phyloP scores from a whole-genome alignment of 1,140 invertebrate genomes.

The Scaptomyza montana region DNA sequence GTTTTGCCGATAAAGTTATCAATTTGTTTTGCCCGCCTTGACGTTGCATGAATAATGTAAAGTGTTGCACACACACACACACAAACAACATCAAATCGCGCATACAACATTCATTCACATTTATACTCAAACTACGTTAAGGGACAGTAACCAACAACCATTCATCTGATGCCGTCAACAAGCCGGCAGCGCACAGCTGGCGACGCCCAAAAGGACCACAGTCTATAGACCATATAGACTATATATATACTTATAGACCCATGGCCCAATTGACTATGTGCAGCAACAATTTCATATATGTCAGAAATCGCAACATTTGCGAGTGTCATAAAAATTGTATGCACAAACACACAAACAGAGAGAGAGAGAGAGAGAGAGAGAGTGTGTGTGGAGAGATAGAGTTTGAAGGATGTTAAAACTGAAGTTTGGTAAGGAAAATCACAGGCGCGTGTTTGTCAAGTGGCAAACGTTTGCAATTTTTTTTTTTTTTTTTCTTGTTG shows the following conservation, averaged over 20 bases:
- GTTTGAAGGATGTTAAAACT: neutral
- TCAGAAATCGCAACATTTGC: slow-evolving; percentile 76
- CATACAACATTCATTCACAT: slow-evolving; percentile 23
- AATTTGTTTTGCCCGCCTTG: slow-evolving; percentile 78
- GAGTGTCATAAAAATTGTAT: slow-evolving; percentile 83
- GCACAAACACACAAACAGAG: slow-evolving; percentile 31
- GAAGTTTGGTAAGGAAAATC: slow-evolving; percentile 44
- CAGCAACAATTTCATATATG: slow-evolving; percentile 60
- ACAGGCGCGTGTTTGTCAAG: slow-evolving; percentile 80
- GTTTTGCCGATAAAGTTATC: slow-evolving; percentile 82
- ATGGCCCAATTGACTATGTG: slow-evolving; percentile 49
- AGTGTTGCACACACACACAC: slow-evolving; percentile 39
- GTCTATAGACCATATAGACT: neutral
- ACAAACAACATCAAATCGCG: neutral
- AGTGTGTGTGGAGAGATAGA: neutral
- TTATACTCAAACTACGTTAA: slow-evolving; percentile 19
- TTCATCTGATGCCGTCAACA: slow-evolving; percentile 56
- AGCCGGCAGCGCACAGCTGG: slow-evolving; percentile 41
- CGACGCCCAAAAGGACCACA: slow-evolving; percentile 22
- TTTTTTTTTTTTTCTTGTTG: neutral
- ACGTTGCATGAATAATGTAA: slow-evolving; percentile 81
- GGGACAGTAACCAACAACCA: slow-evolving; percentile 20
- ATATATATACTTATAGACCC: neutral
- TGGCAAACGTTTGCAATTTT: slow-evolving; percentile 79
- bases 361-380: slow-evolving; percentile 1